phyloP scores from a whole-genome alignment of 1,140 invertebrate species.

The Dreissena polymorpha region DNA sequence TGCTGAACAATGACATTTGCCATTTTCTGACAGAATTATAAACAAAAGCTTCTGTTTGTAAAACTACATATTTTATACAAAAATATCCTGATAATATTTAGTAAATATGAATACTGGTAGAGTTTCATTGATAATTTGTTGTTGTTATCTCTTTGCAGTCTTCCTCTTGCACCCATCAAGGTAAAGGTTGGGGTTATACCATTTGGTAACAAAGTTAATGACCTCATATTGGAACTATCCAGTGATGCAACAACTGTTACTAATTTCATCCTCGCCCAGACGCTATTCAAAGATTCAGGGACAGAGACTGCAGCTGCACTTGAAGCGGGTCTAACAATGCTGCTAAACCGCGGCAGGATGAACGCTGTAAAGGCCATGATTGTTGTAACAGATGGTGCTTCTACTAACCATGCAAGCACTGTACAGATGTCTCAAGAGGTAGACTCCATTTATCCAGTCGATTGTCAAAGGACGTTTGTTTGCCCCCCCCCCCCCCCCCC shows the following conservation, averaged over 20 bases:
- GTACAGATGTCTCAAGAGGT: neutral
- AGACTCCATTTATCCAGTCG: neutral
- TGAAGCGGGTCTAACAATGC: neutral
- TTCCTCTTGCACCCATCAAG: neutral
- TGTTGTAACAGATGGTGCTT: constrained; percentile 9
- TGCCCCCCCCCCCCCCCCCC: too few species aligned
- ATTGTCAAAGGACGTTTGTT: too few species aligned
- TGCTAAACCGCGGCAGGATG: neutral
- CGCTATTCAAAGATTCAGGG: neutral
- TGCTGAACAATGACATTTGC: too few species aligned
- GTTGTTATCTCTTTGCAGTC: neutral
- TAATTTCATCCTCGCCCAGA: neutral
- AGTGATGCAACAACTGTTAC: neutral
- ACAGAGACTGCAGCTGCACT: neutral
- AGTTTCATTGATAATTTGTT: too few species aligned
- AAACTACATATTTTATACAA: too few species aligned
- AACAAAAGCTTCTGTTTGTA: too few species aligned
- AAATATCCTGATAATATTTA: too few species aligned
- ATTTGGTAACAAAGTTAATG: neutral
- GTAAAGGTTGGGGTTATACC: constrained; percentile 18
- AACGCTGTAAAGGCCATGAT: neutral
- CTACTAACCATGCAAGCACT: neutral
- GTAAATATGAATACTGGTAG: too few species aligned
- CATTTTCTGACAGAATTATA: too few species aligned
- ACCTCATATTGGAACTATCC: neutral